Conservation (phyloP, 2,797 vertebrate species). For the Antennarius maculatus region DNA sequence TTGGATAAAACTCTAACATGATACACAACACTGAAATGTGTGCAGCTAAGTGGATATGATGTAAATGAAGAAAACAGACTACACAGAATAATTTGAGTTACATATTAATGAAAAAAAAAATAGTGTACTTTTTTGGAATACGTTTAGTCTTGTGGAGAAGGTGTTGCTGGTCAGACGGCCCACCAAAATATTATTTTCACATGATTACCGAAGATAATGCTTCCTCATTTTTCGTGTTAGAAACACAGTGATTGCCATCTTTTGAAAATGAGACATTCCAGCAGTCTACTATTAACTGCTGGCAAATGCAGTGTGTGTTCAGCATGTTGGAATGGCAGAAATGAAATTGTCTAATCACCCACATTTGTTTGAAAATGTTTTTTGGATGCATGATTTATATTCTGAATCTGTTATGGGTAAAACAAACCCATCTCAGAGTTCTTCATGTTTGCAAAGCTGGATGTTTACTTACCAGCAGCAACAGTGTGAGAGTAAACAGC, state of each 20-base stretch:
- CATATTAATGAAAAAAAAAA: too few species aligned
- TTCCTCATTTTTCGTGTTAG: slow-evolving; percentile 31
- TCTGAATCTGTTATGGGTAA: slow-evolving; percentile 26
- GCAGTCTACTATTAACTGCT: slow-evolving; percentile 25
- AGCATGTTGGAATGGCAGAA: slow-evolving; percentile 44
- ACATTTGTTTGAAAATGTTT: slow-evolving; percentile 49
- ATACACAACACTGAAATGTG: too few species aligned
- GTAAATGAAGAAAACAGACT: too few species aligned
- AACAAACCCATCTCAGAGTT: slow-evolving; percentile 27
- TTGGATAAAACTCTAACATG: too few species aligned
- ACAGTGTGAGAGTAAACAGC: slow-evolving; percentile 38
- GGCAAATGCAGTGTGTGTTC: slow-evolving; percentile 21
- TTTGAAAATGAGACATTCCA: slow-evolving; percentile 20
- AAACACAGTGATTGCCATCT: slow-evolving; percentile 27
- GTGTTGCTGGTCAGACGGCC: too few species aligned
- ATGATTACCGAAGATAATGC: background rate
- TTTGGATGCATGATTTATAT: slow-evolving; percentile 57
- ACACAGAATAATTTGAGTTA: too few species aligned
- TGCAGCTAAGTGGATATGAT: too few species aligned
- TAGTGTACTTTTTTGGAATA: too few species aligned
- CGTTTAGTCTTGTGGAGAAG: too few species aligned
- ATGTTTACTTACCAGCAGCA: slow-evolving; percentile 41
- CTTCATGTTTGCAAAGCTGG: slow-evolving; percentile 39
- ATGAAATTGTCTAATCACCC: slow-evolving; percentile 60
- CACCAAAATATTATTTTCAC: too few species aligned